Base-by-base conservation (phyloP, 2,888 invertebrate genomes). In the Augochlorella aurata region DNA sequence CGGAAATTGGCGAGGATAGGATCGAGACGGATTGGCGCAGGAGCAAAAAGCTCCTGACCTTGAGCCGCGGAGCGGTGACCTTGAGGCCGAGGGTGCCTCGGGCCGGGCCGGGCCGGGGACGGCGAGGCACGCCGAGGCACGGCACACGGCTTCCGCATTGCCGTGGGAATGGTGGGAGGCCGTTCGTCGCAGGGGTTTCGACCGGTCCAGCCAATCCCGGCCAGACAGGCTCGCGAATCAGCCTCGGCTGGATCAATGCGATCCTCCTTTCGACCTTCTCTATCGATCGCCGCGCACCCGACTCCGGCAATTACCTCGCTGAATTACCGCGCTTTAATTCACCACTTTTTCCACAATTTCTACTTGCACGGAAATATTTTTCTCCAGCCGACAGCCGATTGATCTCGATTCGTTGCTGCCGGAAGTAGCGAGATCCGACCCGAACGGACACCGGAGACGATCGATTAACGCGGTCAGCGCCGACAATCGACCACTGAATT, bases 121-220 rank as follows among this genome's bases (percentile, higher is more conserved):
- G 29, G 29, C 2, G 3, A 1, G 29, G 29, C 2, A 29, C 29
- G 38, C 5, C 38, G 38, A 38, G 38, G 5, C 38, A 5, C 29
- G 38, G 38, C 3, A 38, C 38, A 74, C 76, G 81, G 74, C 79
- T 85, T 85, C 85, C 85, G 85, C 85, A 85, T 82, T 85, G 85
- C 84, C 29, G 83, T 58, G 66, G n/a, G 72, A 79, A 81, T 77
- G 79, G 78, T 83, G 76, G 77, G 85, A 83, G 77, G 76, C 58
- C 38, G 58, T 63, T 73, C 61, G 76, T 79, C 83, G 83, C 79
- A 83, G 76, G 71, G 74, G 69, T 85, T 83, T 83, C 83, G 70
- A 58, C 61, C 74, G 76, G 58, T 63, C 61, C 18, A 66, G 47
- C 81, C 81, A 81, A 82, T 81, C 76, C 69, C 52, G 65, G 49